Evolutionary conservation across 2,888 invertebrate species (phyloP).

Genomic region (Sinodicranocentrus sp.): DNA sequence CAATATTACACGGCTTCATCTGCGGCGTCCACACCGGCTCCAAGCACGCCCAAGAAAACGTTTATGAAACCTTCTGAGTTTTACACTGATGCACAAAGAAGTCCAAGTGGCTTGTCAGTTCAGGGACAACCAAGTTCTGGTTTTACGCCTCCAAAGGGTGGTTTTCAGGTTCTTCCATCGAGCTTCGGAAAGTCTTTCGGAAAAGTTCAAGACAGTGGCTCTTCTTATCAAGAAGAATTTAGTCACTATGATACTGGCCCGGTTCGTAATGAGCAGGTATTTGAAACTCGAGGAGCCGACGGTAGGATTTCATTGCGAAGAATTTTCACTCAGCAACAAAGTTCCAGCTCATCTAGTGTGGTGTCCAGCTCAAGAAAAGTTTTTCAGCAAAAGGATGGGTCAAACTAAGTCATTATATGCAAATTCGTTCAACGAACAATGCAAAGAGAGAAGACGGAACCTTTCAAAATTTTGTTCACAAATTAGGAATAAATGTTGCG

Average conservation of each 20-base stretch:
- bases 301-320: slow-evolving; percentile 74
- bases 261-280: slow-evolving; percentile 73
- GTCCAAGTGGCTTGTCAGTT: slow-evolving; percentile 41
- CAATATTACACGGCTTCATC: slow-evolving; percentile 74
- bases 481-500: neutral
- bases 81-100: slow-evolving; percentile 66
- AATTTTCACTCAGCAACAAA: slow-evolving; percentile 75
- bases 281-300: slow-evolving; percentile 73
- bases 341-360: slow-evolving; percentile 73
- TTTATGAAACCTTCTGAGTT: slow-evolving; percentile 76
- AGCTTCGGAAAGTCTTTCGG: slow-evolving; percentile 71
- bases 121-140: slow-evolving; percentile 31
- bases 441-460: neutral
- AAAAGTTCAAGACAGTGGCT: slow-evolving; percentile 59
- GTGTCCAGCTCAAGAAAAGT: slow-evolving; percentile 72
- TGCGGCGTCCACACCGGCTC: slow-evolving; percentile 62
- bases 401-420: slow-evolving; percentile 35
- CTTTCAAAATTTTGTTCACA: slow-evolving; percentile 3
- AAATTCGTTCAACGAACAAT: too few relatives aligned
- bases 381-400: slow-evolving; percentile 73
- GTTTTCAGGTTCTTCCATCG: slow-evolving; percentile 71
- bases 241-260: slow-evolving; percentile 76
- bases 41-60: slow-evolving; percentile 71
- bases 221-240: slow-evolving; percentile 68
- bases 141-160: slow-evolving; percentile 69